Evolutionary conservation across 1,140 invertebrate species (phyloP), one percentile per base, ranked within the genome.

Genomic region (Drosophila subpulchrella): DNA sequence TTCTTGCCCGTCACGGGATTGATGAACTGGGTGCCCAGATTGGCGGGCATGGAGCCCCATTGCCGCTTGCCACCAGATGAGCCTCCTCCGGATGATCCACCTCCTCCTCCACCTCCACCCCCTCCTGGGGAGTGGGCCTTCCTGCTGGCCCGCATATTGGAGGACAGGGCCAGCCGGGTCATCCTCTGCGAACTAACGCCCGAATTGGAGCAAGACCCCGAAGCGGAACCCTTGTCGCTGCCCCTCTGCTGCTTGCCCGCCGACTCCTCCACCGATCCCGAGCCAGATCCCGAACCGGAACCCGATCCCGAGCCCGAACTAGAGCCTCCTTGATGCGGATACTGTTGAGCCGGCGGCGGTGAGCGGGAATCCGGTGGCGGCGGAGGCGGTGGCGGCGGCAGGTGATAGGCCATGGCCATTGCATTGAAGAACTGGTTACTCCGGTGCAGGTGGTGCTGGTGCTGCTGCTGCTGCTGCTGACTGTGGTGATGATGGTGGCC

Each of bases 1-100:
- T 99, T 99, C 93, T 98, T 98, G 0, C 97, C 97, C 1, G 97
- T 97, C 0, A 97, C 95, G 0, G 97, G 97, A 91, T 98, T 98
- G 53, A 98, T 97, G 62, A 97, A 97, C 75, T 97, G 96, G 0
- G 97, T 97, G 4, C 97, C 97, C 61, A 98, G 93, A 81, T 98
- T 97, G 1, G 97, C 94, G 0, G 98, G 98, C 81, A 97, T 93
- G 0, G 95, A 94, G 51, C 97, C 96, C 97, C 98, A 99, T 79
- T 97, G 96, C 13, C 97, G 94, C 93, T 98, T 98, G 44, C 71
- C 57, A 15, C 75, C 41, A 17, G 8, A 10, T 34, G 32, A 34
- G 0, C 51, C 54, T 1, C 42, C 61, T 0, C 44, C 61, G 0
- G 15, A 20, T 20, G 15, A 15, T 20, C 58, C 58, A 3, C 46